Percentiles rank a stretch among this genome's conserved stretches.
Evolutionary conservation across 2,797 vertebrate genomes (phyloP).

Genomic region (Apogon talboti): DNA sequence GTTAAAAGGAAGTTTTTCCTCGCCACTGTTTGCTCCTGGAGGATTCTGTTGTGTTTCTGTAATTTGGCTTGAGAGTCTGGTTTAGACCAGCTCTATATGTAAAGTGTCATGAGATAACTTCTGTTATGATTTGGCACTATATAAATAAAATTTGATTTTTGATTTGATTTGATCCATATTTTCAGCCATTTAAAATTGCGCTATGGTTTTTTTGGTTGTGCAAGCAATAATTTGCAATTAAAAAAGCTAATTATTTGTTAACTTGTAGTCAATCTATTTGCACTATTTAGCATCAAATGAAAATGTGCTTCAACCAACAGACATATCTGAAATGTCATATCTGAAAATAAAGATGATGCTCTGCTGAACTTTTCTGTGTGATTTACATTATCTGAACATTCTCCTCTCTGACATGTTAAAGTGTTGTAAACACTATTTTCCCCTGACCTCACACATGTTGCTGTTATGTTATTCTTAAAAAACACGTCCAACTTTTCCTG

Average conservation of each 20-base stretch:
- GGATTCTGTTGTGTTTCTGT: too few relatives aligned
- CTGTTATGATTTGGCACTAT: too few relatives aligned
- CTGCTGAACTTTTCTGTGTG: neutral
- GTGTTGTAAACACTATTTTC: neutral
- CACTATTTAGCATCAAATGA: too few relatives aligned
- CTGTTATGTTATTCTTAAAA: conserved; percentile 30
- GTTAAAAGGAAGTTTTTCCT: too few relatives aligned
- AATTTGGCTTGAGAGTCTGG: too few relatives aligned
- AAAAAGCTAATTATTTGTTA: neutral
- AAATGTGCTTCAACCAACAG: too few relatives aligned
- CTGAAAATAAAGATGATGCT: neutral
- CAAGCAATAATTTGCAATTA: neutral
- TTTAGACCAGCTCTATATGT: too few relatives aligned
- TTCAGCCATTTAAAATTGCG: conserved; percentile 12
- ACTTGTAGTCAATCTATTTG: too few relatives aligned
- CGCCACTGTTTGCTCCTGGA: too few relatives aligned
- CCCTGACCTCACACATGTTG: conserved; percentile 6
- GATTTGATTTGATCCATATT: neutral
- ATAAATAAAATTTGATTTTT: too few relatives aligned
- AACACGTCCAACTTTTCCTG: conserved; percentile 25
- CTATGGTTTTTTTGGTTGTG: neutral
- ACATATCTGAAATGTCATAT: neutral
- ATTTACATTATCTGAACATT: conserved; percentile 4
- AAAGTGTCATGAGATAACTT: too few relatives aligned
- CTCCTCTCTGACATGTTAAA: neutral